A percentile compares a stretch with the other conserved stretches of the same genome.
These are phyloP conservation scores for Polypterus bichir DNA, from an alignment of 2,113 vertebrate genomes.

Conservation along the genomic window DNA sequence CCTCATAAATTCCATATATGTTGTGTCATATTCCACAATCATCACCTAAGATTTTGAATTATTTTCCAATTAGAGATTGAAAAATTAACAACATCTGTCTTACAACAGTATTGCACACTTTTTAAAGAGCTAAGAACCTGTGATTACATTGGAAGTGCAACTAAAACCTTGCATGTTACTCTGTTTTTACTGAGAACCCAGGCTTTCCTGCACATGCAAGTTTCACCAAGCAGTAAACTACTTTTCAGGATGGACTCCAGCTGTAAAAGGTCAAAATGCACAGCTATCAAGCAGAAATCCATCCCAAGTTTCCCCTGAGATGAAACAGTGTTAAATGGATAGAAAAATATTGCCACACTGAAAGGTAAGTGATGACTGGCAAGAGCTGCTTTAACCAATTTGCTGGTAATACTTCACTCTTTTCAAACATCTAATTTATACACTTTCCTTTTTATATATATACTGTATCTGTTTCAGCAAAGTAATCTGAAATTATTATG, in stretches of 20 bases:
- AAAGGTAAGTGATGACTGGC: constrained; percentile 8
- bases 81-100: too few species aligned
- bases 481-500: too few species aligned
- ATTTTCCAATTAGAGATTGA: too few species aligned
- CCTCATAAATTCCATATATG: too few species aligned
- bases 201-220: too few species aligned
- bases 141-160: too few species aligned
- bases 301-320: not conserved
- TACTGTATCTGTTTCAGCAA: constrained; percentile 3
- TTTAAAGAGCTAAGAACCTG: too few species aligned
- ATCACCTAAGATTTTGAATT: too few species aligned
- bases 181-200: too few species aligned
- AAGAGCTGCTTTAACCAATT: constrained; percentile 21
- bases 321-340: constrained; percentile 15
- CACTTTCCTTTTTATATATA: constrained; percentile 8
- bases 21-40: too few species aligned
- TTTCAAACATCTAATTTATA: constrained; percentile 28
- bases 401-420: constrained; percentile 24
- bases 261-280: constrained; percentile 12
- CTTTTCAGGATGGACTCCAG: not conserved
- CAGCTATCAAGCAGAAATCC: constrained; percentile 10
- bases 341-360: constrained; percentile 3
- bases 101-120: too few species aligned
- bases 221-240: not conserved
- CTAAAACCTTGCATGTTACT: too few species aligned